These are phyloP conservation scores for Lasius fuliginosus DNA, from an alignment of 2,888 invertebrate genomes.

Conservation along the genomic window DNA sequence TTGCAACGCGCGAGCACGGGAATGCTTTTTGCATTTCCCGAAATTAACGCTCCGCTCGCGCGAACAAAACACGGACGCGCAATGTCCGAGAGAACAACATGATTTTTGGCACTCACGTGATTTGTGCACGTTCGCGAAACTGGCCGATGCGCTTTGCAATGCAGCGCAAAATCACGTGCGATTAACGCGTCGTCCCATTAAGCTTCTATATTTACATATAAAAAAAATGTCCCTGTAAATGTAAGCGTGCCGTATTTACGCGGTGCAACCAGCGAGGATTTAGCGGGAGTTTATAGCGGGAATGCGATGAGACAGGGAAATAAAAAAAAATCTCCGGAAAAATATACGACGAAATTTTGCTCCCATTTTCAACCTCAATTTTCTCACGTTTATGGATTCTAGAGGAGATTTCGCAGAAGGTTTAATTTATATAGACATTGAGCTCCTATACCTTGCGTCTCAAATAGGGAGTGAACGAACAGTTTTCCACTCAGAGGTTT, in stretches of 20 bases:
- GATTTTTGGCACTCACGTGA: constrained; percentile 45
- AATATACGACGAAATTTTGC: background rate
- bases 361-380: background rate
- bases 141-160: constrained; percentile 9
- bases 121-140: constrained; percentile 35
- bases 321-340: background rate
- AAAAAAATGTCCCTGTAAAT: constrained; percentile 10
- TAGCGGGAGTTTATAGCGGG: background rate
- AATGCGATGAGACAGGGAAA: background rate
- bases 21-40: constrained; percentile 50
- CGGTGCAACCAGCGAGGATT: background rate
- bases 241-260: background rate
- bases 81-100: constrained; percentile 36
- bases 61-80: constrained; percentile 37
- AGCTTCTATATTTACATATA: background rate
- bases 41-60: constrained; percentile 44
- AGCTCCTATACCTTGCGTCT: background rate
- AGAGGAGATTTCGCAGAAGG: background rate
- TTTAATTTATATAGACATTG: background rate
- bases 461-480: background rate
- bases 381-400: background rate
- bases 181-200: constrained; percentile 23
- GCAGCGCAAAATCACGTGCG: constrained; percentile 34
- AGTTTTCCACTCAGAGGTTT: background rate
- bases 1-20: constrained; percentile 29